A percentile compares a stretch with the other conserved stretches of the same genome.
Evolutionary conservation across 2,888 invertebrate genomes (phyloP).

Genomic region (Acleris literana): DNA sequence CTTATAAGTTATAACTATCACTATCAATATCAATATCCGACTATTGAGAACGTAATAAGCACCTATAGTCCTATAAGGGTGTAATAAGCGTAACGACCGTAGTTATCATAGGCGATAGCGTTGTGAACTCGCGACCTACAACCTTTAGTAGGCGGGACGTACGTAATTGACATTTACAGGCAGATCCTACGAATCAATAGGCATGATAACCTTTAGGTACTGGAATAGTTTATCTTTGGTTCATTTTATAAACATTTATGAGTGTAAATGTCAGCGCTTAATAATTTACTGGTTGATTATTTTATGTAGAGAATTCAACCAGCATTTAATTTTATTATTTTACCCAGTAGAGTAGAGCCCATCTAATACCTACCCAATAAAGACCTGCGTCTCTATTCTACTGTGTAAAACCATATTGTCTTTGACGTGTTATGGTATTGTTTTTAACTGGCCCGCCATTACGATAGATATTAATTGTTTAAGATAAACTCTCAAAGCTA

Average conservation of each 20-base stretch:
- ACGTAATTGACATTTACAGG: slow-evolving; percentile 20
- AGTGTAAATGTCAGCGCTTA: no score
- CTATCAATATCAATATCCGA: not conserved
- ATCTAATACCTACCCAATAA: no score
- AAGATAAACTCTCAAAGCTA: no score
- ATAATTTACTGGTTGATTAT: no score
- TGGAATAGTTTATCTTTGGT: slow-evolving; percentile 1
- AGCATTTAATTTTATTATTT: no score
- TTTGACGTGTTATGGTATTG: no score
- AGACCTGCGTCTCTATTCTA: no score
- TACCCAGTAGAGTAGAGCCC: no score
- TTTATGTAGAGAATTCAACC: no score
- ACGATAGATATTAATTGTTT: no score
- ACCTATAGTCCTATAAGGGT: slow-evolving; percentile 8
- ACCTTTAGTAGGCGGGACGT: slow-evolving; percentile 21
- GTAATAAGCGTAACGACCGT: slow-evolving; percentile 8
- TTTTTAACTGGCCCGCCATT: no score
- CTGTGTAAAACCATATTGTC: no score
- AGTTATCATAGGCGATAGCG: not conserved
- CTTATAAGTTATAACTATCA: not conserved
- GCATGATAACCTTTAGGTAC: slow-evolving; percentile 16
- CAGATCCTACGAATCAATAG: slow-evolving; percentile 14
- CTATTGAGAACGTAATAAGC: slow-evolving; percentile 8
- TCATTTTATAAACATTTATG: not conserved
- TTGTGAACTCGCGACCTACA: slow-evolving; percentile 8